Evolutionary conservation across 2,113 vertebrate species (phyloP).

Genomic region (Festucalex cinctus): DNA sequence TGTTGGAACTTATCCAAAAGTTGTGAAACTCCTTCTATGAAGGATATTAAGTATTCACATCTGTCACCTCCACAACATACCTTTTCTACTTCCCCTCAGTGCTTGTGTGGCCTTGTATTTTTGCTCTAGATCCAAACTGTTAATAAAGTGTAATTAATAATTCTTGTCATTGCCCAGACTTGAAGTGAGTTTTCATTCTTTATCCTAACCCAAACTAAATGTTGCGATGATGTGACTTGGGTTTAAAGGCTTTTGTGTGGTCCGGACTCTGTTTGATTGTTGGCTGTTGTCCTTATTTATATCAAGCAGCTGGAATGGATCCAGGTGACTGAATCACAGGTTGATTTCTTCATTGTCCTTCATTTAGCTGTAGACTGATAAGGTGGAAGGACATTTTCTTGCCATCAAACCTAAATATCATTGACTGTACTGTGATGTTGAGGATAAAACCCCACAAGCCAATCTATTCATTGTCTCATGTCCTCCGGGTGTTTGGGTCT

Average conservation of each 20-base stretch:
- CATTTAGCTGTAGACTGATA: too few species aligned
- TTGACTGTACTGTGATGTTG: constrained; percentile 15
- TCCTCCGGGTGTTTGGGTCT: constrained; percentile 8
- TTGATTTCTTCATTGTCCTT: not conserved
- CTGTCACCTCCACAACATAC: constrained; percentile 15
- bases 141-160: constrained; percentile 70
- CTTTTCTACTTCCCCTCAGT: constrained; percentile 27
- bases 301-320: too few species aligned
- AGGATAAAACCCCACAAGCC: constrained; percentile 20
- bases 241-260: too few species aligned
- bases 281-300: too few species aligned
- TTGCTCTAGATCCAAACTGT: constrained; percentile 59
- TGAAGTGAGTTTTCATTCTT: not conserved
- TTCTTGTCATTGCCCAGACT: not conserved
- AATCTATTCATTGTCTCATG: constrained; percentile 7
- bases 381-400: too few species aligned
- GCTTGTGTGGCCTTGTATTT: constrained; percentile 60
- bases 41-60: constrained; percentile 61
- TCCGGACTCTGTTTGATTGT: too few species aligned
- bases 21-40: constrained; percentile 70
- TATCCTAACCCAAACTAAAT: not conserved
- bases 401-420: constrained; percentile 14
- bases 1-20: constrained; percentile 15
- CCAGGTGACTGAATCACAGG: not conserved
- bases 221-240: too few species aligned